Conservation (phyloP, 2,888 invertebrate genomes). For the Sympetrum striolatum region DNA sequence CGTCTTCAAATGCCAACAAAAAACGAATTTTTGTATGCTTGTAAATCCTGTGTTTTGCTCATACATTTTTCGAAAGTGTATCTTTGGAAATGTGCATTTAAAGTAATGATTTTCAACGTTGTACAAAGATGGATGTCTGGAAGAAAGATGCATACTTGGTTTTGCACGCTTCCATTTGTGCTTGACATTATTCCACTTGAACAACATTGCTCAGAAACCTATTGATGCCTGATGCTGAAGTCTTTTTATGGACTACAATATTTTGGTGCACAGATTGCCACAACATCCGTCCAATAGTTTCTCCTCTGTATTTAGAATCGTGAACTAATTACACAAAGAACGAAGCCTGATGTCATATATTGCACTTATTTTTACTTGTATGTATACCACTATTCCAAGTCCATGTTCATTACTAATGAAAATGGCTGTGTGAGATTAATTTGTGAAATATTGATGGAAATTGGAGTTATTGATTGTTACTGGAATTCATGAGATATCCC, state of each 20-base stretch:
- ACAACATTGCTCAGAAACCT: slow-evolving; percentile 28
- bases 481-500: background rate
- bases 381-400: background rate
- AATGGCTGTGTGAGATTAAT: background rate
- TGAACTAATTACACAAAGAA: background rate
- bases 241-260: slow-evolving; percentile 19
- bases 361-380: background rate
- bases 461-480: background rate
- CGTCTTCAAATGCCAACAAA: background rate
- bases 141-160: background rate
- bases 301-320: background rate
- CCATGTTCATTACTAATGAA: background rate
- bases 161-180: background rate
- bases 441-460: background rate
- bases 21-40: background rate
- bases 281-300: slow-evolving; percentile 36
- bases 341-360: background rate
- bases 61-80: background rate
- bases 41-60: background rate
- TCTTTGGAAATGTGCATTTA: background rate
- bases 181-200: background rate
- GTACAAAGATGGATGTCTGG: background rate
- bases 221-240: slow-evolving; percentile 28
- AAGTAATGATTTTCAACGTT: background rate
- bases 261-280: slow-evolving; percentile 16